Evolutionary conservation across 2,888 invertebrate genomes (phyloP), one percentile per base, ranked within the genome.

Genomic region (Himalopsyche japonica): DNA sequence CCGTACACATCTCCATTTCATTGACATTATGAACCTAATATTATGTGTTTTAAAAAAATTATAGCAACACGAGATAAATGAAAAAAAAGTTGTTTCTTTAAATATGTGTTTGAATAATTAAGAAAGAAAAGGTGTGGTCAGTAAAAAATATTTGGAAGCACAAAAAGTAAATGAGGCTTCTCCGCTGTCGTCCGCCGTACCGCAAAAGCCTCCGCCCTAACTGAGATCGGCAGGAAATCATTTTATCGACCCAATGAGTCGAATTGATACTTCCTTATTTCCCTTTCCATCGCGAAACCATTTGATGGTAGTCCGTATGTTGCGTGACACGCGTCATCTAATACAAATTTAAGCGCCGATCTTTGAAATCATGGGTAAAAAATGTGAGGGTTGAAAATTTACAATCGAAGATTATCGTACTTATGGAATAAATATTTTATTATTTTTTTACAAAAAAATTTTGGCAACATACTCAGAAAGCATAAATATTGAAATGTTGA

Each of bases 211-310:
- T 76, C 30, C 76, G n/a, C 32, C n/a, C 76, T 43, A 15, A 24
- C 34, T 37, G 78, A 37, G 32, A 78, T 43, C 34, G 37, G 6
- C 84, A 84, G 86, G 86, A 86, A 86, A 86, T 86, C 85, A 86
- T 86, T 86, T 86, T 85, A 86, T 85, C 85, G 85, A 85, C 84
- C 85, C 86, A 86, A 85, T 86, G 86, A 85, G 82, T 86, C 86
- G 86, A 84, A 86, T 85, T 86, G 86, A 86, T 86, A 86, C 86
- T 85, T 86, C 86, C 86, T 86, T 84, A 84, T 84, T 84, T 80
- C 76, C 37, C 84, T 77, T 57, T 24, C 20, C 57, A 20, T 57
- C 57, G 20, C 24, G 6, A 6, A 20, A 20, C 57, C 57, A 20
- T 57, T 20, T 57, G 57, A 57, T 57, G 57, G 20, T 8, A 8